Evolutionary conservation across 2,888 invertebrate species (phyloP), one percentile per base, ranked within the genome.

Genomic region (Galerucella pusilla): DNA sequence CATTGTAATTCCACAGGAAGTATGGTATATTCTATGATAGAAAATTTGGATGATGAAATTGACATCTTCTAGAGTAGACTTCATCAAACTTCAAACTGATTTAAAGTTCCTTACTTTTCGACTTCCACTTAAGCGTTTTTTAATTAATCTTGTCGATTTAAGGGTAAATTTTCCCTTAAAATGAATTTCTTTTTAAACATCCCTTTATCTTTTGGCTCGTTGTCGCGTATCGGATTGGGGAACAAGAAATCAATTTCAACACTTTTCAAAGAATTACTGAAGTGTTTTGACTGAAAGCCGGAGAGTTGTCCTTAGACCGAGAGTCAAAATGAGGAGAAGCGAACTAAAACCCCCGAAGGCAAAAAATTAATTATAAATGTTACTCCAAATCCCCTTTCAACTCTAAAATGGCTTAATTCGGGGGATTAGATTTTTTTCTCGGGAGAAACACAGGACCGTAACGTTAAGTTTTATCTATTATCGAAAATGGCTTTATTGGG

Each of bases 291-390:
- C 64, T 63, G 52, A 45, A 61, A 69, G 20, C 16, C 20, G 46
- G n/a, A 65, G 64, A 61, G n/a, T 16, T 46, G 46, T 16, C 45
- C 20, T 45, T 46, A 20, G 16, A 45, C 46, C 61, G 61, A 49
- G n/a, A 60, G 28, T n/a, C 28, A 46, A 54, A 64, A 64, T 46
- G 20, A 63, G 16, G 54, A 20, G n/a, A 45, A 64, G 10, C 16
- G 35, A 61, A 12, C 60, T n/a, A 69, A 61, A 60, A 20, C 46
- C 12, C 35, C 54, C 11, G 49, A 65, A 65, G 35, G 20, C 63
- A 71, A 75, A 63, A 71, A 75, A 75, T 75, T 75, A 75, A 75
- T 75, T 72, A 75, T 75, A 49, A 75, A 75, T 65, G 71, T 65
- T 65, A 65, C 71, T 72, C 71, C 45, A 68, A 70, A 52, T 35